These are phyloP conservation scores for Tenebrio molitor DNA, from an alignment of 1,140 invertebrate species.

Conservation along the genomic window DNA sequence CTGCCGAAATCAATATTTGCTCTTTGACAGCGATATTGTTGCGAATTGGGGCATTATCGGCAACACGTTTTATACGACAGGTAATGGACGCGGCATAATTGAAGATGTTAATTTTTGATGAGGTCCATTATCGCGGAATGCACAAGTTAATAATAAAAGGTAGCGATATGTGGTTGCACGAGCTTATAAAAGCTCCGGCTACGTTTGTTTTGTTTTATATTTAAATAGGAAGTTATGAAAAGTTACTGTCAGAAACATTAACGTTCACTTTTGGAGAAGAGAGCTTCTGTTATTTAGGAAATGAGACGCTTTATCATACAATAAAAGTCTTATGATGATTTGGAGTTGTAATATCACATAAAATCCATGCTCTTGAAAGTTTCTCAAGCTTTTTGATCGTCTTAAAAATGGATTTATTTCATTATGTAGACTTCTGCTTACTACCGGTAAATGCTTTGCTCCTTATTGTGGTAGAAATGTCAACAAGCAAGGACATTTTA, in stretches of 20 bases:
- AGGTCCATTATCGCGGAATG: constrained; percentile 17
- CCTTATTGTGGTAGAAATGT: too few species aligned
- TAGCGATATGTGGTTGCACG: neutral
- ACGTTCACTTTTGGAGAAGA: constrained; percentile 19
- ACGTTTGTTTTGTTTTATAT: constrained; percentile 24
- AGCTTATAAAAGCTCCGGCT: constrained; percentile 9
- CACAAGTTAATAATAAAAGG: neutral
- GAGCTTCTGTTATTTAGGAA: constrained; percentile 29
- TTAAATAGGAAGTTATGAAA: constrained; percentile 34
- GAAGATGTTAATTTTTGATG: constrained; percentile 37
- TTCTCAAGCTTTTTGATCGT: constrained; percentile 22
- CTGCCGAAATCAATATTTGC: constrained; percentile 7
- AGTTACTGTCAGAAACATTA: constrained; percentile 35
- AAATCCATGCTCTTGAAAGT: constrained; percentile 17
- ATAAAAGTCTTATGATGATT: constrained; percentile 28
- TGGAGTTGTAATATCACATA: constrained; percentile 24
- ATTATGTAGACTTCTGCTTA: too few species aligned
- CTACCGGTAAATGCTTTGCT: too few species aligned
- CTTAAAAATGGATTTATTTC: constrained; percentile 13
- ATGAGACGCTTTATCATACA: constrained; percentile 29
- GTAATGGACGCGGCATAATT: constrained; percentile 19
- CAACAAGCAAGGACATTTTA: too few species aligned
- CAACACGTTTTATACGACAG: neutral
- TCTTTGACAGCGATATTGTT: constrained; percentile 26
- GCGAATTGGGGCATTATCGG: neutral